Base-by-base conservation (phyloP, 2,888 invertebrate species). In the Entomobrya multifasciata region DNA sequence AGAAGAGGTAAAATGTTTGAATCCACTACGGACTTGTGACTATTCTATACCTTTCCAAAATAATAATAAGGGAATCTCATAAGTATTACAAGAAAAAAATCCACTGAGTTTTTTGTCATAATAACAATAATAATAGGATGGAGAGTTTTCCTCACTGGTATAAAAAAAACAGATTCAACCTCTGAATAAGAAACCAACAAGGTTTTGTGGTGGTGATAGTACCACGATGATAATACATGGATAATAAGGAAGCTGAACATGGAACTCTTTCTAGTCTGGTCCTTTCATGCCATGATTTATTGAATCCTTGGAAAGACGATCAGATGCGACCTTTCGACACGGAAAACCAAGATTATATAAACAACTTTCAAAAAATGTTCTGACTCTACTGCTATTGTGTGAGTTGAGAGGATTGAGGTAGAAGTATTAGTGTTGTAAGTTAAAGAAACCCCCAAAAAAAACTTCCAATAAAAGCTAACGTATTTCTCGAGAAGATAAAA, bases 231-330 rank as follows among this genome's bases (percentile, higher is more conserved):
- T 67, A 41, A 13, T 36, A 49, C 49, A 20, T n/a, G 77, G 74
- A 74, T 74, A 55, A 52, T 55, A 55, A 15, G 52, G 30, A 52
- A 52, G 49, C 27, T 72, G 72, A 72, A 55, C 30, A 74, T 36
- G 8, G 36, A 74, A 86, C 30, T 86, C 62, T 30, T 87, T 36
- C 36, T 36, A 8, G 36, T 36, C 8, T 36, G 36, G 81, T 81
- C 82, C 77, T 82, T 74, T 72, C 87, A 60, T 52, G 86, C 83
- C 77, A 89, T 89, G 90, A 90, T 90, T 90, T 90, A 90, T 90
- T 79, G 90, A 80, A 82, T 87, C 87, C 86, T 89, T 87, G 80
- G 83, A 84, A 87, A 62, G 84, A 78, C 87, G 88, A 89, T 87
- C 88, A 89, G 89, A 90, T 89, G 89, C 89, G 89, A 89, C 89